Percentiles rank a stretch among this genome's conserved stretches.
Conservation (phyloP, 2,797 vertebrate genomes). For the Pagetopsis macropterus region DNA sequence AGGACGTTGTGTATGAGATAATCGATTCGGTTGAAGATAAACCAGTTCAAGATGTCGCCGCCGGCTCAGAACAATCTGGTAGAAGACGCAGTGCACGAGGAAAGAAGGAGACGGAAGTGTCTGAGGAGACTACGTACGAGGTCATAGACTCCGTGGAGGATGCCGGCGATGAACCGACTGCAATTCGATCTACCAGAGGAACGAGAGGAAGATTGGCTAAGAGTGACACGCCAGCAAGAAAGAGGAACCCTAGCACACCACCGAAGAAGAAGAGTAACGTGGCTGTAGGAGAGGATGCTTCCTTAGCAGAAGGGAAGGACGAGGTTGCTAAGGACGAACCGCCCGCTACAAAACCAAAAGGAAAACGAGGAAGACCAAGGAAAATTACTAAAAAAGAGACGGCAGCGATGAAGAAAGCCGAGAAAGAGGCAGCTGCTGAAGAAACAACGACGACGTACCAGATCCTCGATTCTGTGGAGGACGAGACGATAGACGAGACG, state of each 20-base stretch:
- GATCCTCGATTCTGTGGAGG: conserved; percentile 65
- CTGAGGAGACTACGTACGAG: conserved; percentile 29
- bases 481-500: conserved; percentile 27
- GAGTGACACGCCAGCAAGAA: neutral
- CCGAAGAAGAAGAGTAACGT: neutral
- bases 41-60: neutral
- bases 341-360: neutral
- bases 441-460: conserved; percentile 37
- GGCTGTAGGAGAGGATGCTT: neutral
- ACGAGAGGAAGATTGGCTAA: conserved; percentile 23
- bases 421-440: neutral
- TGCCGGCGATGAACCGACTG: rapidly evolving
- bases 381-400: conserved; percentile 19
- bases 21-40: conserved; percentile 55
- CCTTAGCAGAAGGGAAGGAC: conserved; percentile 22
- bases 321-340: neutral
- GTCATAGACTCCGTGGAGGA: conserved; percentile 64
- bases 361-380: conserved; percentile 49
- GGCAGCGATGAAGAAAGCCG: neutral
- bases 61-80: conserved; percentile 13
- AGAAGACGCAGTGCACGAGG: conserved; percentile 40
- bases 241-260: conserved; percentile 4
- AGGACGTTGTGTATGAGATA: conserved; percentile 27
- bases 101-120: conserved; percentile 22
- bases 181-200: conserved; percentile 44